Evolutionary conservation across 2,797 vertebrate species (phyloP).

Genomic region (Spinus olivaceus): DNA sequence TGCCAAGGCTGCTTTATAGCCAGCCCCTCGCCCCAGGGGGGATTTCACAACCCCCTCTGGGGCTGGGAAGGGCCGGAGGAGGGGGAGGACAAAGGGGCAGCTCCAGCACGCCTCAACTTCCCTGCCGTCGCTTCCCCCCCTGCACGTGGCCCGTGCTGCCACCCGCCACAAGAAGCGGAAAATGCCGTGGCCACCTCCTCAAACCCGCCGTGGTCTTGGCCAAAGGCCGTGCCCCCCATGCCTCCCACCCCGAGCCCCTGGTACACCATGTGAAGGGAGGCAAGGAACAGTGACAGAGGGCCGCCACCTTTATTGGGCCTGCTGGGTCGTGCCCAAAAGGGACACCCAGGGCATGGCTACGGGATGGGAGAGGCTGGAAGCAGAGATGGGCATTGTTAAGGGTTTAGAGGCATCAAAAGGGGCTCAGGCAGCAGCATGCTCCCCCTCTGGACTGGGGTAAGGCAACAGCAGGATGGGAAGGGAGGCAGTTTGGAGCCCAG

Average conservation of each 20-base stretch:
- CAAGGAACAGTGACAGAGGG: rapidly evolving
- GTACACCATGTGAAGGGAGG: rapidly evolving
- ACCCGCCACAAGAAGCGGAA: rapidly evolving
- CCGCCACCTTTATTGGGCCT: neutral
- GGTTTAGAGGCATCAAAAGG: neutral
- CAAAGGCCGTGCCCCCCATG: rapidly evolving
- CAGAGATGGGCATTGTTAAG: neutral
- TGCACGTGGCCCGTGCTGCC: neutral
- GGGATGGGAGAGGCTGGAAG: neutral
- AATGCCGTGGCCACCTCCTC: rapidly evolving
- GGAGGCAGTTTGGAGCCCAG: neutral
- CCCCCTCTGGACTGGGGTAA: rapidly evolving
- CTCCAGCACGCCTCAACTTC: rapidly evolving
- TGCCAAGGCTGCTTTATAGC: neutral
- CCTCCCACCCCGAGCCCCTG: rapidly evolving
- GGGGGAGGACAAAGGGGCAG: neutral
- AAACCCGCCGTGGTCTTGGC: rapidly evolving
- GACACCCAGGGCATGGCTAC: rapidly evolving
- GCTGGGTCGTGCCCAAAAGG: rapidly evolving
- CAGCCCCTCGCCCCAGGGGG: neutral
- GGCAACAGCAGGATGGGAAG: rapidly evolving
- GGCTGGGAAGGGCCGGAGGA: neutral
- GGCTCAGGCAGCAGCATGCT: rapidly evolving
- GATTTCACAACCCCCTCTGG: neutral
- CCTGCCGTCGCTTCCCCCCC: neutral